phyloP scores from a whole-genome alignment of 2,797 vertebrate species.

The Smutsia temminckii region DNA sequence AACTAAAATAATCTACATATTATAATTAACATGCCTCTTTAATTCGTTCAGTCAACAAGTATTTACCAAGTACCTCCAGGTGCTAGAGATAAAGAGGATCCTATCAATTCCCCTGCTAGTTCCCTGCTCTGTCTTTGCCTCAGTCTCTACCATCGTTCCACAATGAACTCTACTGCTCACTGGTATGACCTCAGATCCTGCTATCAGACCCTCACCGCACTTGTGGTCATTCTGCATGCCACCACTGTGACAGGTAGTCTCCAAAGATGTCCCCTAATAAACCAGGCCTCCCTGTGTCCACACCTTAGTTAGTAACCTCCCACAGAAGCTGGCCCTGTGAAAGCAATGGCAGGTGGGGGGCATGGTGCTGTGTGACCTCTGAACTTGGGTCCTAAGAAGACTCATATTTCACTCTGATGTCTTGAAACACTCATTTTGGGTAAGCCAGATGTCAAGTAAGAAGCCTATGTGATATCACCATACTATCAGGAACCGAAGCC shows the following conservation, averaged over 20 bases:
- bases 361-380: background rate
- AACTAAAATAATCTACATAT: constrained; percentile 28
- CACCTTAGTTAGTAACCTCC: background rate
- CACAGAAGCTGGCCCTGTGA: background rate
- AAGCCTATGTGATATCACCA: background rate
- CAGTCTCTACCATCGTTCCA: background rate
- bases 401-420: background rate
- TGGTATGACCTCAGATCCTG: background rate
- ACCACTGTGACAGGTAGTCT: background rate
- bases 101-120: background rate
- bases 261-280: background rate
- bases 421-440: background rate
- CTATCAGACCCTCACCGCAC: background rate
- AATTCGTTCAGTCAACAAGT: constrained; percentile 27
- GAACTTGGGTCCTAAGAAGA: background rate
- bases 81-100: background rate
- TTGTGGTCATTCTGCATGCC: background rate
- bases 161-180: background rate
- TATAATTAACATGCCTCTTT: constrained; percentile 27
- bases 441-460: background rate
- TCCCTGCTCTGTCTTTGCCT: background rate
- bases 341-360: background rate
- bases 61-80: background rate
- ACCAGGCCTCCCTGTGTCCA: background rate
- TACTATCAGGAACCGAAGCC: background rate